These are phyloP conservation scores for Sphaerophoria taeniata DNA, from an alignment of 2,888 invertebrate species.

Conservation along the genomic window DNA sequence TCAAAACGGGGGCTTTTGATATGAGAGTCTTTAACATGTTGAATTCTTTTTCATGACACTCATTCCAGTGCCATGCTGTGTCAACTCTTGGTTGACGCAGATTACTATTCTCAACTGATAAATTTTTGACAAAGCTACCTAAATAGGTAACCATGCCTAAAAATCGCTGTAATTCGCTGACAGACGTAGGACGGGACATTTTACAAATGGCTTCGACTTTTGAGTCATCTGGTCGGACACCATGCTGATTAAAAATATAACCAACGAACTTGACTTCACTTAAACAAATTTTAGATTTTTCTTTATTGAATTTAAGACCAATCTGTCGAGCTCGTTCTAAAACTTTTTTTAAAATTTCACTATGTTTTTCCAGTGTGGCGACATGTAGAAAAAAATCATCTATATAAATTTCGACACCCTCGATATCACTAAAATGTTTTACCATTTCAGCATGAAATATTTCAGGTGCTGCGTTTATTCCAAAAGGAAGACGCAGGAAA, in stretches of 20 bases:
- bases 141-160: slow-evolving; percentile 56
- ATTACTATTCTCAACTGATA: slow-evolving; percentile 21
- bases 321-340: slow-evolving; percentile 21
- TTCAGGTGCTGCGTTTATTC: slow-evolving; percentile 50
- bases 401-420: slow-evolving; percentile 47
- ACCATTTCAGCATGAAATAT: slow-evolving; percentile 58
- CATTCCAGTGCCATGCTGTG: slow-evolving; percentile 57
- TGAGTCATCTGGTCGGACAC: slow-evolving; percentile 20
- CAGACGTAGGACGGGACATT: slow-evolving; percentile 47
- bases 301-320: too few species aligned
- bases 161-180: slow-evolving; percentile 54
- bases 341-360: slow-evolving; percentile 18
- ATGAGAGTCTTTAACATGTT: slow-evolving; percentile 49
- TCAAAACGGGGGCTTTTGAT: slow-evolving; percentile 50
- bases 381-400: slow-evolving; percentile 48
- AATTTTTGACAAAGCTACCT: slow-evolving; percentile 27
- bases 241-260: too few species aligned
- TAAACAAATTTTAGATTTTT: too few species aligned
- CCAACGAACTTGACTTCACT: slow-evolving; percentile 45
- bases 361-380: slow-evolving; percentile 33
- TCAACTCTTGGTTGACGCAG: slow-evolving; percentile 48
- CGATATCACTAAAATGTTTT: slow-evolving; percentile 43
- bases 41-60: slow-evolving; percentile 47
- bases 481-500: slow-evolving; percentile 59
- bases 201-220: slow-evolving; percentile 51